These are phyloP conservation scores for Aleiodes testaceus DNA, from an alignment of 2,888 invertebrate species.

Conservation along the genomic window DNA sequence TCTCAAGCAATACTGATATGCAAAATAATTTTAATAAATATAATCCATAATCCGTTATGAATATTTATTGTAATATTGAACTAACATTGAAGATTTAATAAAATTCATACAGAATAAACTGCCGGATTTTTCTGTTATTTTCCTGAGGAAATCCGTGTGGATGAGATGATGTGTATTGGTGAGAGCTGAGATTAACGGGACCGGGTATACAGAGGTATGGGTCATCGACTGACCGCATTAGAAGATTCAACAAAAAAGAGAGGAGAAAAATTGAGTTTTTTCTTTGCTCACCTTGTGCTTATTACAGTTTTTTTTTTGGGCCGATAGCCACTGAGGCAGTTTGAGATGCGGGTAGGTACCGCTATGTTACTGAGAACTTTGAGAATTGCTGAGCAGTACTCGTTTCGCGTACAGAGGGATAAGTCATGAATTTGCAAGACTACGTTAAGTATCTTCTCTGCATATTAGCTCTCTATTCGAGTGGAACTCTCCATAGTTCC, in stretches of 20 bases:
- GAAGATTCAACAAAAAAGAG: slow-evolving; percentile 33
- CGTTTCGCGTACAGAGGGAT: slow-evolving; percentile 55
- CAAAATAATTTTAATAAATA: too few relatives aligned
- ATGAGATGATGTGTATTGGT: neutral
- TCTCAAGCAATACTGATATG: slow-evolving; percentile 6
- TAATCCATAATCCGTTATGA: slow-evolving; percentile 35
- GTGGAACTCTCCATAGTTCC: neutral
- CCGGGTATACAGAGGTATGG: slow-evolving; percentile 43
- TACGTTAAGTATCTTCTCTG: slow-evolving; percentile 63
- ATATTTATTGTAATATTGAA: slow-evolving; percentile 2
- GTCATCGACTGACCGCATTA: slow-evolving; percentile 54
- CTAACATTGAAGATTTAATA: slow-evolving; percentile 23
- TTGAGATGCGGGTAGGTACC: slow-evolving; percentile 63
- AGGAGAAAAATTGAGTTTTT: slow-evolving; percentile 17
- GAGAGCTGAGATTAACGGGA: slow-evolving; percentile 59
- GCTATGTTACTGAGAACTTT: slow-evolving; percentile 52
- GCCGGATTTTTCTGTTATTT: neutral
- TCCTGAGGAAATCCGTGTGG: neutral
- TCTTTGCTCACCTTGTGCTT: neutral
- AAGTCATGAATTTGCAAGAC: slow-evolving; percentile 65
- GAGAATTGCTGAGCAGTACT: slow-evolving; percentile 34
- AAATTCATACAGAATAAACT: slow-evolving; percentile 3
- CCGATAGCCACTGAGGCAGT: slow-evolving; percentile 32
- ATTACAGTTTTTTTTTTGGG: slow-evolving; percentile 4
- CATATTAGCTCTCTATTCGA: slow-evolving; percentile 41